phyloP scores from a whole-genome alignment of 2,797 vertebrate genomes.

The Acomys russatus region DNA sequence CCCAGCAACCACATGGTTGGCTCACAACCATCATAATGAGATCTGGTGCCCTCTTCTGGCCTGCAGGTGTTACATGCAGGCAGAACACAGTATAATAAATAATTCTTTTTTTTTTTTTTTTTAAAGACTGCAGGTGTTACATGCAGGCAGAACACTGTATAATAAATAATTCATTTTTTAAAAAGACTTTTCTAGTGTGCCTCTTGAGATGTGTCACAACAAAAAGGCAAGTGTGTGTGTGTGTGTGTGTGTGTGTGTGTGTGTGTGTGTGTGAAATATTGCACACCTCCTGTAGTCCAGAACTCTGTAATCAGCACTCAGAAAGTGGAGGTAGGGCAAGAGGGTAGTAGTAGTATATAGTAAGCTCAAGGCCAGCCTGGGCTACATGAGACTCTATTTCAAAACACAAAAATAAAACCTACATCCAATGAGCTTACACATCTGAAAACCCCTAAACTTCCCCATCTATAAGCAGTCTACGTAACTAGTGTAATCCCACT shows the following conservation, averaged over 20 bases:
- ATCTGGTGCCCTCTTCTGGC: too few relatives aligned
- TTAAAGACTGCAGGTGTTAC: too few relatives aligned
- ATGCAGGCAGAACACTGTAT: too few relatives aligned
- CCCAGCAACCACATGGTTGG: too few relatives aligned
- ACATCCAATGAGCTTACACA: background rate
- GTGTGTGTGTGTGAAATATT: too few relatives aligned
- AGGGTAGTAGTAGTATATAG: background rate
- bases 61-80: too few relatives aligned
- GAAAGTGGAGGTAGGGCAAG: background rate
- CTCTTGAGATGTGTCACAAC: background rate
- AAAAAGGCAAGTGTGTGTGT: background rate
- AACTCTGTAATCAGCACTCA: background rate
- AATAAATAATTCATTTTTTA: too few relatives aligned
- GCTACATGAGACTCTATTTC: background rate
- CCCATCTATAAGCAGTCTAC: background rate
- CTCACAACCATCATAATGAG: too few relatives aligned
- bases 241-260: too few relatives aligned
- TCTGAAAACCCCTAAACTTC: background rate
- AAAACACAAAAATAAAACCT: slow-evolving; percentile 8
- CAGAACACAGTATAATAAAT: too few relatives aligned
- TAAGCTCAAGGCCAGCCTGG: background rate
- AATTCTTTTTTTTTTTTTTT: too few relatives aligned
- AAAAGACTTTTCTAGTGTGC: background rate
- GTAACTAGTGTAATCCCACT: background rate
- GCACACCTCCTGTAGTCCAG: background rate